Percentiles rank a stretch among this genome's conserved stretches.
phyloP scores from a whole-genome alignment of 2,113 vertebrate species.

The Balaenoptera acutorostrata region DNA sequence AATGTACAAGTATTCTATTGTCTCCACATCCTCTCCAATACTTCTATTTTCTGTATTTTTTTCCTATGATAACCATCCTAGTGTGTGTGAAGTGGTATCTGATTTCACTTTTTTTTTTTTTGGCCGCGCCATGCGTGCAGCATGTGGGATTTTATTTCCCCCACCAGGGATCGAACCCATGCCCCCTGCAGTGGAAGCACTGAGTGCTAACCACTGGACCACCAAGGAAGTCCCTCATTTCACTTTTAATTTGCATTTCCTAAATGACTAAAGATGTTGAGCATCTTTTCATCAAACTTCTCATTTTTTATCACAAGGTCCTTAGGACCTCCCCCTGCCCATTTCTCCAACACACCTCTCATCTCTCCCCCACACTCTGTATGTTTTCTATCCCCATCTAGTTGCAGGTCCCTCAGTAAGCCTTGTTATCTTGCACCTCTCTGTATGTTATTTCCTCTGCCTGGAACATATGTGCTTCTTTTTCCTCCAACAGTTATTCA shows the following conservation, averaged over 20 bases:
- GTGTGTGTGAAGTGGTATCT: background rate
- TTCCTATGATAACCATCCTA: background rate
- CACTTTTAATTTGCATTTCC: background rate
- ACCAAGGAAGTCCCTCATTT: no score
- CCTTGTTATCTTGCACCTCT: background rate
- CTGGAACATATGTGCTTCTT: background rate
- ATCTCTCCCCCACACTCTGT: background rate
- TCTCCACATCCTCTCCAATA: background rate
- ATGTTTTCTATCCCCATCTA: background rate
- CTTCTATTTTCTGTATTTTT: background rate
- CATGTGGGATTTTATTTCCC: no score
- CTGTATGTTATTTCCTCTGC: background rate
- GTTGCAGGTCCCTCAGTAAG: no score
- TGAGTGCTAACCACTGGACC: no score
- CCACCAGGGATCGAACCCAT: no score
- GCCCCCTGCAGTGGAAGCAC: no score
- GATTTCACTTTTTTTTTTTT: no score
- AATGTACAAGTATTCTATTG: background rate
- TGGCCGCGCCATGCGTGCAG: fast-evolving
- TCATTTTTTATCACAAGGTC: background rate
- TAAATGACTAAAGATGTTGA: background rate
- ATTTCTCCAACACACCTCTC: background rate
- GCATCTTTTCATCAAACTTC: background rate
- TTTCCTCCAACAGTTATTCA: no score
- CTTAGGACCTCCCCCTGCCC: background rate